A percentile compares a stretch with the other conserved stretches of the same genome.
Evolutionary conservation across 2,113 vertebrate genomes (phyloP).

Genomic region (Stictonetta naevosa): DNA sequence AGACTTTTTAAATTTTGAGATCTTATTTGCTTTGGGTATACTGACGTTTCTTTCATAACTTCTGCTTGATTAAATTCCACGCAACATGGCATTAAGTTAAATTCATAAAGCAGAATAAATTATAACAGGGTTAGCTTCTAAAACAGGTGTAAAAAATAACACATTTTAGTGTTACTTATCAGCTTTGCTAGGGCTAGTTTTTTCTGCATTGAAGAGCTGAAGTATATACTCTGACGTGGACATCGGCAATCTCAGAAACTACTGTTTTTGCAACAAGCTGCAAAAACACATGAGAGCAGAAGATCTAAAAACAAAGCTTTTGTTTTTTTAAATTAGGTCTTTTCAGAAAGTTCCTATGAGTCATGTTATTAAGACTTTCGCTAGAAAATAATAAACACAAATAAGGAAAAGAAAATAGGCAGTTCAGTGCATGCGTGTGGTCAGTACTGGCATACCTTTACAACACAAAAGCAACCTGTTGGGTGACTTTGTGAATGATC

Average conservation of each 20-base stretch:
- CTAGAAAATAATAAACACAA: background rate
- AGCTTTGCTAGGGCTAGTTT: constrained; percentile 63
- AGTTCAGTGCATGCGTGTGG: background rate
- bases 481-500: background rate
- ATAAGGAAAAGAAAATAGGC: background rate
- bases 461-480: background rate
- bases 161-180: constrained; percentile 74
- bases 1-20: background rate
- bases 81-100: constrained; percentile 70
- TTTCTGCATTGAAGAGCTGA: constrained; percentile 55
- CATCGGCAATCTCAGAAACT: constrained; percentile 7
- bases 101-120: constrained; percentile 73
- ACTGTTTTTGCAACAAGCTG: constrained; percentile 36
- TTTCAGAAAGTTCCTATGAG: background rate
- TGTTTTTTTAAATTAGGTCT: background rate
- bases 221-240: constrained; percentile 60
- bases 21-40: constrained; percentile 32
- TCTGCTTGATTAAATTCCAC: constrained; percentile 67
- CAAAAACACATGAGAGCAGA: background rate
- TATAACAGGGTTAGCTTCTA: constrained; percentile 72
- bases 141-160: constrained; percentile 74
- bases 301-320: constrained; percentile 1
- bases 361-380: background rate
- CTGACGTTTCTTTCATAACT: constrained; percentile 55
- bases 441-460: background rate